phyloP scores from a whole-genome alignment of 2,888 invertebrate genomes.

The Allolobophora icterica region DNA sequence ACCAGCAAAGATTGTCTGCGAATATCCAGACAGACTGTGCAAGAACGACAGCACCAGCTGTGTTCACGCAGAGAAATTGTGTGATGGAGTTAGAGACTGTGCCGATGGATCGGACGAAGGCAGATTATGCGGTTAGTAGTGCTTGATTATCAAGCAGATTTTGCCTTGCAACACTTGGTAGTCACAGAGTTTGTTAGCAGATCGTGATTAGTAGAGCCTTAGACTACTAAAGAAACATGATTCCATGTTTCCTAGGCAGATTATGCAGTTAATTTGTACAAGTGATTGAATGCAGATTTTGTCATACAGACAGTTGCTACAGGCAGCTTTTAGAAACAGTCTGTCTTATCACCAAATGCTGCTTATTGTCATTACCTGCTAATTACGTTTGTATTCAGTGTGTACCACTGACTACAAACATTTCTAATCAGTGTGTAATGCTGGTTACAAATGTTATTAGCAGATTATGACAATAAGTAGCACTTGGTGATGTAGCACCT shows the following conservation, averaged over 20 bases:
- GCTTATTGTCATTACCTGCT: too few species aligned
- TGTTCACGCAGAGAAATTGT: constrained; percentile 68
- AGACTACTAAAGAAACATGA: too few species aligned
- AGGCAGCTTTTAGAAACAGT: too few species aligned
- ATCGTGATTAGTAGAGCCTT: too few species aligned
- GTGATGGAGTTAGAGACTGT: constrained; percentile 65
- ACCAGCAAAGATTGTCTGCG: background rate
- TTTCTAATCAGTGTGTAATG: background rate
- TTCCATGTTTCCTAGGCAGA: too few species aligned
- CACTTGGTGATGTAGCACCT: background rate
- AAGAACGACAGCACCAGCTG: constrained; percentile 29
- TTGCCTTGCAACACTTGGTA: background rate
- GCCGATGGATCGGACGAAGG: constrained; percentile 54
- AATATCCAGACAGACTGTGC: constrained; percentile 22
- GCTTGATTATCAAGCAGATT: background rate
- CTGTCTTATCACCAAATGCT: too few species aligned
- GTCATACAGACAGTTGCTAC: too few species aligned
- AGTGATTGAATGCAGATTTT: background rate
- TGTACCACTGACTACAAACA: too few species aligned
- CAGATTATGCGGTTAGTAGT: constrained; percentile 33
- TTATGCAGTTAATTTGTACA: background rate
- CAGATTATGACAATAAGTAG: background rate
- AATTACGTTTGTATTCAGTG: too few species aligned
- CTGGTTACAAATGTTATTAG: background rate
- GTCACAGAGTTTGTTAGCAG: background rate